Percentiles rank a stretch among this genome's conserved stretches.
Conservation (phyloP, 2,113 vertebrate species). For the Mobula birostris region DNA sequence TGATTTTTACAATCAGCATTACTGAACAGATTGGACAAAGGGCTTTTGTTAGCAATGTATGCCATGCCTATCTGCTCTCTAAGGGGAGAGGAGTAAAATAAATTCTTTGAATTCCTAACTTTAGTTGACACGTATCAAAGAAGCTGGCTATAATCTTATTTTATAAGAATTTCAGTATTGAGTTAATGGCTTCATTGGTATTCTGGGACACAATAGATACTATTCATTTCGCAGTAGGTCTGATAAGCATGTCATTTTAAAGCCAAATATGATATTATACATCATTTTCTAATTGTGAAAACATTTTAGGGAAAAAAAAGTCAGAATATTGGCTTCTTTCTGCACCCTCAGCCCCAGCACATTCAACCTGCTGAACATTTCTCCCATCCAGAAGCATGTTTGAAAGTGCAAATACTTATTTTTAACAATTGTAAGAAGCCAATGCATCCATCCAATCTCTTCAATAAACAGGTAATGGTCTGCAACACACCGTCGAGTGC, state of each 20-base stretch:
- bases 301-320: background rate
- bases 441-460: background rate
- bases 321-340: background rate
- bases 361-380: background rate
- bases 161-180: background rate
- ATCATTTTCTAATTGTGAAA: background rate
- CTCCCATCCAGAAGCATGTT: background rate
- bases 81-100: too few relatives aligned
- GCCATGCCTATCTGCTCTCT: background rate
- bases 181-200: background rate
- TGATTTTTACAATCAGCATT: background rate
- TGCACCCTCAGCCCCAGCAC: background rate
- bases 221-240: background rate
- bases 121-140: background rate
- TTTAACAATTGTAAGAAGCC: background rate
- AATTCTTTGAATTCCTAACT: background rate
- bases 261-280: background rate
- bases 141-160: background rate
- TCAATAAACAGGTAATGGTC: background rate
- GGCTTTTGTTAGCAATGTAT: background rate
- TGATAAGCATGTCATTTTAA: background rate
- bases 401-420: background rate
- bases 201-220: background rate
- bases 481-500: background rate
- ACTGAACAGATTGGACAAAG: background rate